Percentiles rank a stretch among this genome's conserved stretches.
phyloP scores from a whole-genome alignment of 2,888 invertebrate species.

The Hirtodrosophila confusa region DNA sequence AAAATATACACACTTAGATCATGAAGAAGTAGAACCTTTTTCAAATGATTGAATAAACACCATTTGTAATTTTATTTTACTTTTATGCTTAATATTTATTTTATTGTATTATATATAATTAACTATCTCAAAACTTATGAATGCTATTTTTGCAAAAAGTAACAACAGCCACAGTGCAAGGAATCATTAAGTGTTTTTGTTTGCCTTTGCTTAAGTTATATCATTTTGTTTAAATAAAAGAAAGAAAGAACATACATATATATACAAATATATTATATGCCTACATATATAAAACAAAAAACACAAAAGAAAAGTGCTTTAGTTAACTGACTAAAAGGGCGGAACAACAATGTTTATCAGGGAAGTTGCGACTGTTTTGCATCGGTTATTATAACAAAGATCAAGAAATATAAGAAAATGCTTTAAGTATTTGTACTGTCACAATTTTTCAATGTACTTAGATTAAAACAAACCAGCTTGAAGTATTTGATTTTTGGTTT shows the following conservation, averaged over 20 bases:
- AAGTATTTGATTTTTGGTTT: slow-evolving; percentile 10
- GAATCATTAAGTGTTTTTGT: slow-evolving; percentile 55
- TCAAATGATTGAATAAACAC: slow-evolving; percentile 42
- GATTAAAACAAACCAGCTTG: slow-evolving; percentile 24
- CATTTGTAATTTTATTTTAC: slow-evolving; percentile 65
- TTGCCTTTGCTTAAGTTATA: slow-evolving; percentile 71
- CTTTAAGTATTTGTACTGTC: slow-evolving; percentile 55
- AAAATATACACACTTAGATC: slow-evolving; percentile 14
- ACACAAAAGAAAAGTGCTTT: slow-evolving; percentile 26
- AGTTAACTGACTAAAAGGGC: slow-evolving; percentile 28
- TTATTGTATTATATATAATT: slow-evolving; percentile 76
- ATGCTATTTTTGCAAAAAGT: slow-evolving; percentile 33
- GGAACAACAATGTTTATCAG: slow-evolving; percentile 47
- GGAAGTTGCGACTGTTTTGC: slow-evolving; percentile 50
- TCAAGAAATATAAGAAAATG: slow-evolving; percentile 56
- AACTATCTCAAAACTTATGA: slow-evolving; percentile 68
- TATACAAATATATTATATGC: slow-evolving; percentile 18
- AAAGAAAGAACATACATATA: slow-evolving; percentile 28
- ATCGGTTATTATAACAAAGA: slow-evolving; percentile 40
- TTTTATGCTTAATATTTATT: slow-evolving; percentile 77
- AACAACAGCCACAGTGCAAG: slow-evolving; percentile 29
- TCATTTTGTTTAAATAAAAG: slow-evolving; percentile 71
- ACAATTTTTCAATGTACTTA: slow-evolving; percentile 50
- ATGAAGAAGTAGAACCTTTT: slow-evolving; percentile 32
- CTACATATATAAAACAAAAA: slow-evolving; percentile 8